These are phyloP conservation scores for Ophiodon elongatus DNA, from an alignment of 2,113 vertebrate species.

Conservation along the genomic window DNA sequence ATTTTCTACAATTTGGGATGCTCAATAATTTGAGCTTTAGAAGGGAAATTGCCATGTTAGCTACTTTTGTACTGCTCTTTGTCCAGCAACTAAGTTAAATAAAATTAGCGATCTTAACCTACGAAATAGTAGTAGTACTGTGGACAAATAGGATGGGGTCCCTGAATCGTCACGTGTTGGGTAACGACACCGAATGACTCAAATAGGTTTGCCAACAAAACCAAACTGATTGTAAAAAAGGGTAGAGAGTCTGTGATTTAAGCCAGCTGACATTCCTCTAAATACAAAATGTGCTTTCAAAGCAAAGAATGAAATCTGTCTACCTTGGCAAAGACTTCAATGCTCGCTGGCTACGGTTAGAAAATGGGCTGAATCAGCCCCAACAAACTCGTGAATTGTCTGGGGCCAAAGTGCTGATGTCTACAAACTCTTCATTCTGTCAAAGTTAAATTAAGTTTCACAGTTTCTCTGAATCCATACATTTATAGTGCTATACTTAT, in stretches of 20 bases:
- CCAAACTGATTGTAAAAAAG: background rate
- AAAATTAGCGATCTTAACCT: background rate
- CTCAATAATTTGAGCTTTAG: background rate
- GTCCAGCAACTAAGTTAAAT: background rate
- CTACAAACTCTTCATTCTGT: slow-evolving; percentile 36
- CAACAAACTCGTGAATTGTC: slow-evolving; percentile 43
- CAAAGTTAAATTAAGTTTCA: slow-evolving; percentile 13
- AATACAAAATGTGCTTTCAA: slow-evolving; percentile 64
- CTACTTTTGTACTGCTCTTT: slow-evolving; percentile 5
- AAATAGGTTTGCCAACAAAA: slow-evolving; percentile 21
- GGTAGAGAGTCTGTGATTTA: slow-evolving; percentile 6
- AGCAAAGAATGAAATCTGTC: slow-evolving; percentile 52
- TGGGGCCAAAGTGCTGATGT: slow-evolving; percentile 27
- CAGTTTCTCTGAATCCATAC: background rate
- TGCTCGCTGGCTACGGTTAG: slow-evolving; percentile 47
- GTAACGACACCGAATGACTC: background rate
- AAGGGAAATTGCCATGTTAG: background rate
- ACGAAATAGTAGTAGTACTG: background rate
- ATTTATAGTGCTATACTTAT: background rate
- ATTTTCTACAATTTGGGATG: background rate
- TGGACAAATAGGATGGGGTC: background rate
- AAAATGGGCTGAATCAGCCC: slow-evolving; percentile 41
- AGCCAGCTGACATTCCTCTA: slow-evolving; percentile 58
- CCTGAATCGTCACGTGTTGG: background rate
- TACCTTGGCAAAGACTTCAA: slow-evolving; percentile 55